A percentile compares a stretch with the other conserved stretches of the same genome.
phyloP scores from a whole-genome alignment of 1,140 invertebrate genomes.

The Cephus cinctus region DNA sequence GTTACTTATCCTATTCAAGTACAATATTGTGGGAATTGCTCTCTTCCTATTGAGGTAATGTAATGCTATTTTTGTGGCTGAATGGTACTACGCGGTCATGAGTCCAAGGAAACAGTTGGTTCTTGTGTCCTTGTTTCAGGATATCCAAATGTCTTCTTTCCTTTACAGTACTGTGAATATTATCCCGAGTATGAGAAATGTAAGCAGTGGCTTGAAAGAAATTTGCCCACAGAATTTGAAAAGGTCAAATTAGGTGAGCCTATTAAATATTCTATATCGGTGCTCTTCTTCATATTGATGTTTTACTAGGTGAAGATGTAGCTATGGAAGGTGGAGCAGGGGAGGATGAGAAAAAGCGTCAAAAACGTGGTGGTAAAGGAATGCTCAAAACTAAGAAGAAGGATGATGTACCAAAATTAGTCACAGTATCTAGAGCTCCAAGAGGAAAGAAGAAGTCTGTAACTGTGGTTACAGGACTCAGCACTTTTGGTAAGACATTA shows the following conservation, averaged over 20 bases:
- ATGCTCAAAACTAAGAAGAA: conserved; percentile 76
- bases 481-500: conserved; percentile 76
- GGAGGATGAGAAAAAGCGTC: conserved; percentile 91
- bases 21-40: conserved; percentile 92
- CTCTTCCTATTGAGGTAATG: conserved; percentile 84
- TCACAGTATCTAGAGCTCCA: conserved; percentile 85
- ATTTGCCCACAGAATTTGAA: conserved; percentile 91
- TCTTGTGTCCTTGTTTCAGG: no score
- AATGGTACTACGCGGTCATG: conserved; percentile 6
- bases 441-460: conserved; percentile 99
- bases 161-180: conserved; percentile 91
- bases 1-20: conserved; percentile 84
- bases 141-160: no score
- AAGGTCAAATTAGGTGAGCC: conserved; percentile 73
- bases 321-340: conserved; percentile 64
- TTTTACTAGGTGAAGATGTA: conserved; percentile 48
- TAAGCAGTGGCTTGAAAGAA: conserved; percentile 93
- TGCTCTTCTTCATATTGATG: neutral
- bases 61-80: no score
- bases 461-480: conserved; percentile 84
- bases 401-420: conserved; percentile 73
- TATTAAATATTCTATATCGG: conserved; percentile 8
- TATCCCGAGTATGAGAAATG: conserved; percentile 98
- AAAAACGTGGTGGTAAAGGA: conserved; percentile 79
- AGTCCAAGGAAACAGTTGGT: no score